Evolutionary conservation across 2,888 invertebrate species (phyloP).

Genomic region (Netelia fuscicornis): DNA sequence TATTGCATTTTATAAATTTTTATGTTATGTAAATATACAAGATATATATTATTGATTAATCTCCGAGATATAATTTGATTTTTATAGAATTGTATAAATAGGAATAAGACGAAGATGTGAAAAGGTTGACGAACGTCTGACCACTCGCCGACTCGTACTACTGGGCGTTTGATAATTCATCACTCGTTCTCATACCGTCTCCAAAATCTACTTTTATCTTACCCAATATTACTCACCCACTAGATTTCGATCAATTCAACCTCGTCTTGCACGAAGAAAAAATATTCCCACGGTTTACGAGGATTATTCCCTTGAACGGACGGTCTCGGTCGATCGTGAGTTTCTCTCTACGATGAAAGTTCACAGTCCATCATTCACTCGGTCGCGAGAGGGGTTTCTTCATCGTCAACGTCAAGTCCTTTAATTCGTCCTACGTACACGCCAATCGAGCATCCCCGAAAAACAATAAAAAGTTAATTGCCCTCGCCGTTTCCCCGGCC

Average conservation of each 20-base stretch:
- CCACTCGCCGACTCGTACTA: conserved; percentile 28
- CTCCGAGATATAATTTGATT: no score
- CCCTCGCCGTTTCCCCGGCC: conserved; percentile 14
- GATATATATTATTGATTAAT: no score
- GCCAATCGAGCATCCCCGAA: background rate
- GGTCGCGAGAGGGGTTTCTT: conserved; percentile 40
- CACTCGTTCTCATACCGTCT: background rate
- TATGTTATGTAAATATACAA: no score
- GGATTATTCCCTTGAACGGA: conserved; percentile 34
- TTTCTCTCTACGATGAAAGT: conserved; percentile 24
- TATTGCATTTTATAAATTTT: no score
- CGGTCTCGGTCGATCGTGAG: conserved; percentile 43
- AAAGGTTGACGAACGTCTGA: background rate
- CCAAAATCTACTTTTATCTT: background rate
- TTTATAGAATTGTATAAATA: no score
- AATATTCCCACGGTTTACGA: conserved; percentile 6
- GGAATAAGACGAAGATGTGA: background rate
- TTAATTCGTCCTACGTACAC: background rate
- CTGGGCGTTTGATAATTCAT: conserved; percentile 13
- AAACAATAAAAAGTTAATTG: conserved; percentile 29
- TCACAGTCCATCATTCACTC: conserved; percentile 57
- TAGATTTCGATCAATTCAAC: background rate
- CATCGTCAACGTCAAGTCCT: conserved; percentile 49
- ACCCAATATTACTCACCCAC: conserved; percentile 5
- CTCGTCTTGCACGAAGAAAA: background rate